A percentile compares a stretch with the other conserved stretches of the same genome.
Conservation (phyloP, 2,888 invertebrate species). For the Heliconius cydno region DNA sequence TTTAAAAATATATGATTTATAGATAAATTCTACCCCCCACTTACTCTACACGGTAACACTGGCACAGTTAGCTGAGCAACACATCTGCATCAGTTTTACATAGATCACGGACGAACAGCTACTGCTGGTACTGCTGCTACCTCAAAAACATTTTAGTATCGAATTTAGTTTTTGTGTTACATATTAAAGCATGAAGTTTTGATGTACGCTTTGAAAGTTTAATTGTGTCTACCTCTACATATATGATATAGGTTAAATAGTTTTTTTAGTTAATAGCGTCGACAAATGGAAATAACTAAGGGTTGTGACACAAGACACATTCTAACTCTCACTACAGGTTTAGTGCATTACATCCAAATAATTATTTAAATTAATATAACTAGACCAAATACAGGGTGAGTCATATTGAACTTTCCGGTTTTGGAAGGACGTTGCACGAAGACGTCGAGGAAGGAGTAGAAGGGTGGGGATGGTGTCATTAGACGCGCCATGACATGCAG, state of each 20-base stretch:
- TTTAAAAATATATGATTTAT: not conserved
- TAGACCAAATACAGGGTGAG: too few relatives aligned
- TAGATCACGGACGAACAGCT: constrained; percentile 33
- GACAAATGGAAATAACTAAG: too few relatives aligned
- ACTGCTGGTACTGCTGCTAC: not conserved
- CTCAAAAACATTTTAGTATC: constrained; percentile 30
- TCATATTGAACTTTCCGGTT: too few relatives aligned
- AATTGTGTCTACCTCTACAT: not conserved
- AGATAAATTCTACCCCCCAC: not conserved
- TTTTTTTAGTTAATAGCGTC: not conserved
- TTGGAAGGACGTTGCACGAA: too few relatives aligned
- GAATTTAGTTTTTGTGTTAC: constrained; percentile 13
- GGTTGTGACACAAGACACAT: too few relatives aligned
- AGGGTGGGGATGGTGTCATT: too few relatives aligned
- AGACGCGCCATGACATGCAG: too few relatives aligned
- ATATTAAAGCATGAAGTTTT: not conserved
- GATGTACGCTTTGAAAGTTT: not conserved
- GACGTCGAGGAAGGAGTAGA: too few relatives aligned
- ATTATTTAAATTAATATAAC: too few relatives aligned
- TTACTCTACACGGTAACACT: constrained; percentile 30
- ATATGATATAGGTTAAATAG: not conserved
- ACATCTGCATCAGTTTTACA: constrained; percentile 53
- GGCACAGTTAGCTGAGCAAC: constrained; percentile 47
- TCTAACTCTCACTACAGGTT: too few relatives aligned
- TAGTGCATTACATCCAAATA: too few relatives aligned